Base-by-base conservation (phyloP, 2,888 invertebrate species). In the Cataglyphis altisquamis region DNA sequence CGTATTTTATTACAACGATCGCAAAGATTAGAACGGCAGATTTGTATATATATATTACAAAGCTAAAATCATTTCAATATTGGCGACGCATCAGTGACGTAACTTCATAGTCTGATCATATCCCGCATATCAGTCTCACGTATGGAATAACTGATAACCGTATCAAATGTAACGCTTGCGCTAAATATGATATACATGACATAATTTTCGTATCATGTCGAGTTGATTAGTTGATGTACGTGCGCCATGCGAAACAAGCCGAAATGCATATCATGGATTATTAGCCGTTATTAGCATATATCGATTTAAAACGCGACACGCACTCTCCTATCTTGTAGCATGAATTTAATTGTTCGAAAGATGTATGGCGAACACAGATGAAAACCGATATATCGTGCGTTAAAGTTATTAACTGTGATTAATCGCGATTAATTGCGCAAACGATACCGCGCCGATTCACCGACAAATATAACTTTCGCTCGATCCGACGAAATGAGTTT, bases 181-280 rank as follows among this genome's bases (percentile, higher is more conserved):
- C 85, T 85, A 86, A 90, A 87, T 84, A 84, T 72, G 84, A 72
- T 82, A 84, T 62, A 82, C 80, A 55, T 87, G 88, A 84, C 88
- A 87, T 90, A 90, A 90, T 90, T 88, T 82, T 78, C 77, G 74
- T 84, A 88, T 86, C 90, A 62, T 48, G 74, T 32, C 45, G 68
- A 83, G 84, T 84, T 83, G 87, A 87, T 89, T 89, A 88, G 84
- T 74, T 83, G 80, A 55, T 48, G 32, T 55, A 68, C 52, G 70
- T 72, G 77, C 52, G 45, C 48, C 63, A 52, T 39, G 18, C 45
- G 70, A 32, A 86, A 80, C 82, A 60, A 84, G 72, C 75, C 72
- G 75, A 77, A 80, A 85, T 80, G 57, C 78, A 41, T 67, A 80
- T 82, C 77, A 74, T 63, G 62, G 67, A 72, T 21, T 21, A 21